Base-by-base conservation (phyloP, 2,113 vertebrate species). In the Pelmatolapia mariae region DNA sequence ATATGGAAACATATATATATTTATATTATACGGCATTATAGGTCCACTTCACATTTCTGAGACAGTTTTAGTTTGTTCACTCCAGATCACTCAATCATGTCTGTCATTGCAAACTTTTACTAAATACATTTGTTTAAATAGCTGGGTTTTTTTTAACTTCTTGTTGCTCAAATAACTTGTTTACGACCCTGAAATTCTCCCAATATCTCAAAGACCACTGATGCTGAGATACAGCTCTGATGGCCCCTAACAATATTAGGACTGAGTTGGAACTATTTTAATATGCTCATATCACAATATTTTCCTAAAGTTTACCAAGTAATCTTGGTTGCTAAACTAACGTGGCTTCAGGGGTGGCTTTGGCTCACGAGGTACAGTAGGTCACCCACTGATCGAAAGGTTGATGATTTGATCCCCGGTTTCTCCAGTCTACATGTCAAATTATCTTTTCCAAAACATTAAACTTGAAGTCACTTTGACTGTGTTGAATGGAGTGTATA, bases 221-320 rank as follows among this genome's bases (percentile, higher is more conserved):
- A 18, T 19, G 6, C 43, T 47, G 9, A 76, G 24, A 47, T 47
- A 47, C 15, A 29, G 8, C 22, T 76, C 45, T 29, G 22, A 76
- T 29, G 24, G 15, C 22, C 22, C 12, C 36, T 43, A 2, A 71
- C 36, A 40, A 71, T 22, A 71, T 71, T 40, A 71, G 19, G n/a
- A 0, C 0, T 29, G 22, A 47, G 22, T 47, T 76, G 40, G 68
- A 1, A 47, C 40, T 47, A 47, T 76, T 76, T 76, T 76, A 19
- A 76, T 26, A 26, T n/a, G n/a, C n/a, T n/a, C 9, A 76, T 47
- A 47, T 1, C 15, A 76, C 1, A 76, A 19, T 18, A 26, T 76
- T 76, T 76, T 76, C 22, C 24, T 43, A 73, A 73, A 73, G 66
- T 73, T 73, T 26, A 73, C 8, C 13, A 73, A 73, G 68, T 26